Base-by-base conservation (phyloP, 2,113 vertebrate genomes). In the Trichechus manatus region DNA sequence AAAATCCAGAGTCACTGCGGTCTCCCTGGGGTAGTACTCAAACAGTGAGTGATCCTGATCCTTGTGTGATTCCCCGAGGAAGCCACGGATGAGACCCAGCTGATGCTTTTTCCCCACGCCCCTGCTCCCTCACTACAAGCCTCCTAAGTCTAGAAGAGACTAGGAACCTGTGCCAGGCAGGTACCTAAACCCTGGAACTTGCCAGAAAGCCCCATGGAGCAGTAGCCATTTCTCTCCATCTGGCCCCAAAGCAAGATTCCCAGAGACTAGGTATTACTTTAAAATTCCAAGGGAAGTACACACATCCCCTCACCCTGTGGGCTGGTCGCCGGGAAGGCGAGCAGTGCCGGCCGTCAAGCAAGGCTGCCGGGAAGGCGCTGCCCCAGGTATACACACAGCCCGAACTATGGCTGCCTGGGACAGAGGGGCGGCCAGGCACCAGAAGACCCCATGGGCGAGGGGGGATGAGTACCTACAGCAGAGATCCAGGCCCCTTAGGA, bases 311-410 rank as follows among this genome's bases (percentile, higher is more conserved):
- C 25, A 25, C 61, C 42, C 75, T 6, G 0, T 0, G 0, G 47
- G 27, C 14, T 9, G 7, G 25, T 20, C 4, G 2, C 23, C 6
- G 0, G 0, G 79, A 85, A 1, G 13, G 6, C 33, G 50, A 82
- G 87, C 20, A 2, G 1, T 3, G 80, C 78, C 33, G 36, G 82
- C 75, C 19, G 42, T 74, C 63, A 36, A 33, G 61, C 39, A 75
- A 64, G 47, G 25, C 0, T 8, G 13, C 13, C 50, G 47, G 64
- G 89, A 44, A 74, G 36, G 68, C 22, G 5, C 39, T 15, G n/a
- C 23, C 31, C 66, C 39, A 6, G 42, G 22, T 17, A 53, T 9
- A 86, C 50, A 36, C 1, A 1, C 9, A 59, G 61, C 19, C 36
- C 64, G 29, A 70, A 17, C 81, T 79, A 4, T 0, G 59, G 75